Evolutionary conservation across 2,888 invertebrate genomes (phyloP).

Genomic region (Neoaliturus tenellus): DNA sequence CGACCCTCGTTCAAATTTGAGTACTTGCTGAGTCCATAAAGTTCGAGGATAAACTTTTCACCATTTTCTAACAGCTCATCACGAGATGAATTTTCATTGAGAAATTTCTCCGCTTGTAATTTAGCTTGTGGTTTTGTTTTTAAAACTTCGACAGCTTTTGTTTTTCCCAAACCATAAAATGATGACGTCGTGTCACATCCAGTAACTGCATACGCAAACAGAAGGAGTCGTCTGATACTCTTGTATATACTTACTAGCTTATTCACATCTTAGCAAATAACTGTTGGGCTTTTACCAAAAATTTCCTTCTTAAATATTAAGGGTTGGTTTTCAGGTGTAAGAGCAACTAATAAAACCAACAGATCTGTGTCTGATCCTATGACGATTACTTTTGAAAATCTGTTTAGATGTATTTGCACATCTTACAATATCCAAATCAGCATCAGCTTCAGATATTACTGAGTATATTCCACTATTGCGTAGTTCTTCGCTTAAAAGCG

Average conservation of each 20-base stretch:
- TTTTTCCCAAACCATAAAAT: not conserved
- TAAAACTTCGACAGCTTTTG: not conserved
- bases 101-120: conserved; percentile 14
- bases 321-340: not conserved
- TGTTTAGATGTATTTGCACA: not conserved
- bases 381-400: not conserved
- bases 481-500: not conserved
- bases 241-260: not conserved
- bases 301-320: not conserved
- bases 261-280: not conserved
- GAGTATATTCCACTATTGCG: not conserved
- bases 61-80: not conserved
- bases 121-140: conserved; percentile 14
- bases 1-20: conserved; percentile 5
- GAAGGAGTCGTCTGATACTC: not conserved
- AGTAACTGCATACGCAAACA: not conserved
- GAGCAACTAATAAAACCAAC: not conserved
- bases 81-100: not conserved
- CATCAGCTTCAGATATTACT: not conserved
- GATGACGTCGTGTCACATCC: not conserved
- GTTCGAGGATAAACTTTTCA: conserved; percentile 17
- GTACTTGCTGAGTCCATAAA: not conserved
- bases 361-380: conserved; percentile 4
- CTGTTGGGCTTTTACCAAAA: not conserved
- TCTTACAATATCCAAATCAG: not conserved